Evolutionary conservation across 2,797 vertebrate species (phyloP), one percentile per base, ranked within the genome.

Genomic region (Ataeniobius toweri): DNA sequence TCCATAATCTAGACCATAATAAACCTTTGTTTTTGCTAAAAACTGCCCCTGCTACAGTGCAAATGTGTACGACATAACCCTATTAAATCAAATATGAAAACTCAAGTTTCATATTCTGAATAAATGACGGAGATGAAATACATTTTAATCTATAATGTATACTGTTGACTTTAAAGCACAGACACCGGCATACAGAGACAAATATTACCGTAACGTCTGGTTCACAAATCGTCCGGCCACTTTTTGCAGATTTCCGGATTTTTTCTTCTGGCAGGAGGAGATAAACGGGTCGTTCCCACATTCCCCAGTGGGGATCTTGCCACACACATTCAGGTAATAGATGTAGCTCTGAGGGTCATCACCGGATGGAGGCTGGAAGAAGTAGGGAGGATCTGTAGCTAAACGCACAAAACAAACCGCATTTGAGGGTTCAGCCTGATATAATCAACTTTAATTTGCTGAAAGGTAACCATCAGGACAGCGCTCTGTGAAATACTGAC

Each of bases 321-420:
- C 97, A 14, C 98, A 99, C 59, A 98, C 82, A 0, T 97, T 98
- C 92, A 99, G 88, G 89, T 97, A 97, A 90, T 96, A 99, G 0
- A 71, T 10, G 87, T 99, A 99, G 53, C 86, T 88, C 2, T 96
- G 95, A 4, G 80, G 83, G 0, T 89, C 93, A 0, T 91, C 95
- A 0, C 46, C 31, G 48, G 84, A 1, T 22, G 81, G 85, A 6
- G 92, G 92, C 14, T 94, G 88, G 1, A 91, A 88, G 1, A 87
- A 79, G 80, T 97, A 98, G 0, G 94, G 89, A 0, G 1, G 0
- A 5, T 89, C 82, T 14, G 67, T 0, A 1, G 83, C 87, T 87
- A 3, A 70, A 81, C 10, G 78, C 14, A 78, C 6, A 73, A 1
- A 80, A 58, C 77, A n/a, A 74, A 51, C 6, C 3, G 22, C 44